These are phyloP conservation scores for Cnemophilus loriae DNA, from an alignment of 2,113 vertebrate species.

Conservation along the genomic window DNA sequence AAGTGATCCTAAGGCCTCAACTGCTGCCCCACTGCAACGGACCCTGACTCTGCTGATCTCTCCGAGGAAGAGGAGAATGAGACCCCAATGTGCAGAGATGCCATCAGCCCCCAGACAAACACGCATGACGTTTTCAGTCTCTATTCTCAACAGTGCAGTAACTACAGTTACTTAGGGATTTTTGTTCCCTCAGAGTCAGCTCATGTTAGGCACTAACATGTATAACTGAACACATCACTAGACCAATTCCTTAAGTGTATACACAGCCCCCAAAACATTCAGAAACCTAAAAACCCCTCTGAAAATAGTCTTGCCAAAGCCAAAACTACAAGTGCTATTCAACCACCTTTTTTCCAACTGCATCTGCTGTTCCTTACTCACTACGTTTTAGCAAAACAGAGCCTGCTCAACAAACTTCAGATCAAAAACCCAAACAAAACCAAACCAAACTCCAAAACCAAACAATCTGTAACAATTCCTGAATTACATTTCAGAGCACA, in stretches of 20 bases:
- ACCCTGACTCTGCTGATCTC: background rate
- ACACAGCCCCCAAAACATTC: background rate
- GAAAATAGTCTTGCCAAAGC: background rate
- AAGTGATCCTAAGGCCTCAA: background rate
- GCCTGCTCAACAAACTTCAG: background rate
- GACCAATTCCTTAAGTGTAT: background rate
- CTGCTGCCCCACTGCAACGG: background rate
- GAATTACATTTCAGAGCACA: background rate
- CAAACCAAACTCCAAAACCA: background rate
- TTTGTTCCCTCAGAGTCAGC: background rate
- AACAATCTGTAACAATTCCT: background rate
- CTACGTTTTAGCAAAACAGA: background rate
- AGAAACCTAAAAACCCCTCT: background rate
- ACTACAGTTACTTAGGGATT: background rate
- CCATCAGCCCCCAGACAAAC: background rate
- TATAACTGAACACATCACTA: background rate
- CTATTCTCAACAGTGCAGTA: background rate
- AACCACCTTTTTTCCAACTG: background rate
- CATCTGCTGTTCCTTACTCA: background rate
- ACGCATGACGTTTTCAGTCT: background rate
- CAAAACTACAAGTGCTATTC: background rate
- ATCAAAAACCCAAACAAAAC: background rate
- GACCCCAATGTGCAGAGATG: rapidly evolving
- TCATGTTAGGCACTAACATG: background rate
- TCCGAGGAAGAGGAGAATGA: background rate